Evolutionary conservation across 2,113 vertebrate species (phyloP), one percentile per base, ranked within the genome.

Genomic region (Hipposideros armiger): DNA sequence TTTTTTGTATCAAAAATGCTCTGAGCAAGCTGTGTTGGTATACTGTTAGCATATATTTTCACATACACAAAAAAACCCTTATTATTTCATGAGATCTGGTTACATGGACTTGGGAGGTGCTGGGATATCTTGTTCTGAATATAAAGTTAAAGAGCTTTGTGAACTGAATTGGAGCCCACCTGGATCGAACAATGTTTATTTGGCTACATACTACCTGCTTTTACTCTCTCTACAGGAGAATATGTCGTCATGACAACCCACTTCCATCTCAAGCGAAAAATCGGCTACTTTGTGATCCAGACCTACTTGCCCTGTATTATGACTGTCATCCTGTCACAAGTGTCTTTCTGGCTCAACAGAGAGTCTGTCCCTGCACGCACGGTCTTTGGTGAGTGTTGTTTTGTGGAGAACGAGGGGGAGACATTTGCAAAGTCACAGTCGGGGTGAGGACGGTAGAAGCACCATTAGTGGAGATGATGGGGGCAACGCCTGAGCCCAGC

Each of bases 221-320:
- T 5, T 87, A 10, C 69, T 98, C 47, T 98, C 90, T 97, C 92
- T 93, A 52, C 98, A 99, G 99, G 99, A 97, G 99, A 99, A 97
- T 99, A 99, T 90, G 99, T 99, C 7, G 99, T 99, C 98, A 99
- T 99, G 99, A 99, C 99, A 97, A 99, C 99, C 5, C 99, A 99
- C 98, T 99, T 99, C 98, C 99, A 99, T 98, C 99, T 99, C 97
- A 99, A 99, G 98, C 99, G 99, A 97, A 99, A 99, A 99, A 99
- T 99, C 47, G 99, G 99, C 93, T 99, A 99, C 98, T 99, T 99
- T 98, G 99, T 99, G 98, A 99, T 99, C 98, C 99, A 99, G 98
- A 99, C 99, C 60, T 99, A 99, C 98, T 99, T 99, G 73, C 99
- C 99, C 78, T 99, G 99, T 98, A 99, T 99, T 97, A 99, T 99